phyloP scores from a whole-genome alignment of 2,888 invertebrate genomes.

The Coecobrya sp. region DNA sequence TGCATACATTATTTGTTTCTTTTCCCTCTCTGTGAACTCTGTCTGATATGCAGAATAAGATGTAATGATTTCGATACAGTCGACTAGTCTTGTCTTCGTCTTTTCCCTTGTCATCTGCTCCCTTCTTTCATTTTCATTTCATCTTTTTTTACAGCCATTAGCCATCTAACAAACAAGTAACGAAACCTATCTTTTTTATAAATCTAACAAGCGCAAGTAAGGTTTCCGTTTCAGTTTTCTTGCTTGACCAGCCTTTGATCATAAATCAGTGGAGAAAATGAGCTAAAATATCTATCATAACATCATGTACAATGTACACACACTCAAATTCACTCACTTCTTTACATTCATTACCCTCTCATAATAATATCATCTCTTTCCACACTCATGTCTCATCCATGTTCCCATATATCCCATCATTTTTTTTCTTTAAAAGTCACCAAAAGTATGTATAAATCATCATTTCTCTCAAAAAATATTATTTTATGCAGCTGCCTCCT shows the following conservation, averaged over 20 bases:
- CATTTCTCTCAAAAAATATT: conserved; percentile 53
- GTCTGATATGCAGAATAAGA: not conserved
- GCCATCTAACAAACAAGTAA: not conserved
- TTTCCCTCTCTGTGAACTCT: not conserved
- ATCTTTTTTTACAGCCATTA: not conserved
- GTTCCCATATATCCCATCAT: not conserved
- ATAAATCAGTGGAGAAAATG: conserved; percentile 73
- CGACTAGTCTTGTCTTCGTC: conserved; percentile 62
- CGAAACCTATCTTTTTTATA: not conserved
- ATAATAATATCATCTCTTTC: conserved; percentile 2
- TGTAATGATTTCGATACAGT: conserved; percentile 37
- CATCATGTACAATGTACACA: conserved; percentile 10
- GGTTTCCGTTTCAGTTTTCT: conserved; percentile 9
- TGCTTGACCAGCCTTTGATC: conserved; percentile 78
- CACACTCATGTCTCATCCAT: conserved; percentile 1
- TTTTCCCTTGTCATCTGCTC: conserved; percentile 78
- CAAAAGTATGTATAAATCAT: conserved; percentile 10
- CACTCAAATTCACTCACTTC: not conserved
- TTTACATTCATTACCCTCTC: not conserved
- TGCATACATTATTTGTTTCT: not conserved
- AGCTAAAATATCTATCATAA: conserved; percentile 52
- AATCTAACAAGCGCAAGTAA: not conserved
- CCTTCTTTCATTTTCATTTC: conserved; percentile 65
- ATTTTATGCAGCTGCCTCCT: conserved; percentile 76
- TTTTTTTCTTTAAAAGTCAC: conserved; percentile 27